phyloP scores from a whole-genome alignment of 2,797 vertebrate species.

The Danio kyathit region DNA sequence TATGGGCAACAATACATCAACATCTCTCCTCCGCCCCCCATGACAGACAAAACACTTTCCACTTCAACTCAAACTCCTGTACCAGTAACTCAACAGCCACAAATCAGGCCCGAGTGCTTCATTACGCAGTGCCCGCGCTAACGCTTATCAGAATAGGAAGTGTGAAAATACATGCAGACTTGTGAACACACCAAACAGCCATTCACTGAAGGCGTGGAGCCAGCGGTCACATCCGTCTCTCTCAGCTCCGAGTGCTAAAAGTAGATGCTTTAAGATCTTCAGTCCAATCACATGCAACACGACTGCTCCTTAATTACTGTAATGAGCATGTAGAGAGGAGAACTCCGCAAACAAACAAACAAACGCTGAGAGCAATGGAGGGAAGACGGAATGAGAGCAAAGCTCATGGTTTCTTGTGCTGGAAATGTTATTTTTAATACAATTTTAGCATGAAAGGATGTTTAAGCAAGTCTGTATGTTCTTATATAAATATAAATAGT shows the following conservation, averaged over 20 bases:
- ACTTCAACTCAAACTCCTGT: slow-evolving; percentile 28
- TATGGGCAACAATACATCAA: slow-evolving; percentile 62
- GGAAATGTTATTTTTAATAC: background rate
- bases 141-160: slow-evolving; percentile 48
- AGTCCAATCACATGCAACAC: slow-evolving; percentile 34
- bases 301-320: slow-evolving; percentile 29
- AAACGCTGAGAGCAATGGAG: slow-evolving; percentile 12
- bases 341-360: slow-evolving; percentile 39
- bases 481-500: no score
- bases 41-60: slow-evolving; percentile 43
- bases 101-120: slow-evolving; percentile 45
- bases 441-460: no score
- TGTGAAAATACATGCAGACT: slow-evolving; percentile 41
- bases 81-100: slow-evolving; percentile 13
- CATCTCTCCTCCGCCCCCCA: slow-evolving; percentile 32
- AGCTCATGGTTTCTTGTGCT: background rate
- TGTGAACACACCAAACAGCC: slow-evolving; percentile 48
- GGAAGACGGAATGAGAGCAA: slow-evolving; percentile 2
- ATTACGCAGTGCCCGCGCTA: background rate
- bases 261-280: slow-evolving; percentile 33
- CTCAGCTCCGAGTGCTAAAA: slow-evolving; percentile 31
- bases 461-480: no score
- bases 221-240: slow-evolving; percentile 31
- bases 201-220: slow-evolving; percentile 37
- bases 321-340: slow-evolving; percentile 35